A percentile compares a stretch with the other conserved stretches of the same genome.
Conservation (phyloP, 2,797 vertebrate species). For the Huso huso region DNA sequence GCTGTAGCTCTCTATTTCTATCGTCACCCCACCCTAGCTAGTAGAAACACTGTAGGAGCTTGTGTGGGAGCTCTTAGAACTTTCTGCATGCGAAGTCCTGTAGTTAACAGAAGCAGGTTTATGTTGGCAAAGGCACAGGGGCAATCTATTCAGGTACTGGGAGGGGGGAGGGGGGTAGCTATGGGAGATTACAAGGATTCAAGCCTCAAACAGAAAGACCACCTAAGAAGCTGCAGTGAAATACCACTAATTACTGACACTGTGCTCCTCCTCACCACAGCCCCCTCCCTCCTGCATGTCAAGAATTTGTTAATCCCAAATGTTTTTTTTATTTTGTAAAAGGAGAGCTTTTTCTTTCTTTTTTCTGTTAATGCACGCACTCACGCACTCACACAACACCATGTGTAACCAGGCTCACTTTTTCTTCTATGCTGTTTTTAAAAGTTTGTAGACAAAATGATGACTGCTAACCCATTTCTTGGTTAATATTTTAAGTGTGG, state of each 20-base stretch:
- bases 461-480: too few relatives aligned
- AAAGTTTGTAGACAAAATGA: too few relatives aligned
- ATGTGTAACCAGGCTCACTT: background rate
- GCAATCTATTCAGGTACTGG: conserved; percentile 64
- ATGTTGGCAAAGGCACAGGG: conserved; percentile 43
- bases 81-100: conserved; percentile 64
- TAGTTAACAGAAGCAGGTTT: conserved; percentile 56
- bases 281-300: conserved; percentile 67
- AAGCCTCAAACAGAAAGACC: conserved; percentile 75
- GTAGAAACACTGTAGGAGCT: background rate
- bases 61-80: conserved; percentile 36
- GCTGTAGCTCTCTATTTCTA: too few relatives aligned
- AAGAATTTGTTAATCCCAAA: conserved; percentile 79
- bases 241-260: conserved; percentile 89
- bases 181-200: conserved; percentile 81
- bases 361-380: conserved; percentile 53
- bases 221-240: conserved; percentile 81
- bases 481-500: too few relatives aligned
- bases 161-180: conserved; percentile 57
- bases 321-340: conserved; percentile 55
- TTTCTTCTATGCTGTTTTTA: too few relatives aligned
- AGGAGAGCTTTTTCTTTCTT: conserved; percentile 31
- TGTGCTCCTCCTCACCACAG: conserved; percentile 65
- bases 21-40: too few relatives aligned
- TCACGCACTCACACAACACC: conserved; percentile 43